Conservation (phyloP, 2,888 invertebrate species). For the Dione vanillae region DNA sequence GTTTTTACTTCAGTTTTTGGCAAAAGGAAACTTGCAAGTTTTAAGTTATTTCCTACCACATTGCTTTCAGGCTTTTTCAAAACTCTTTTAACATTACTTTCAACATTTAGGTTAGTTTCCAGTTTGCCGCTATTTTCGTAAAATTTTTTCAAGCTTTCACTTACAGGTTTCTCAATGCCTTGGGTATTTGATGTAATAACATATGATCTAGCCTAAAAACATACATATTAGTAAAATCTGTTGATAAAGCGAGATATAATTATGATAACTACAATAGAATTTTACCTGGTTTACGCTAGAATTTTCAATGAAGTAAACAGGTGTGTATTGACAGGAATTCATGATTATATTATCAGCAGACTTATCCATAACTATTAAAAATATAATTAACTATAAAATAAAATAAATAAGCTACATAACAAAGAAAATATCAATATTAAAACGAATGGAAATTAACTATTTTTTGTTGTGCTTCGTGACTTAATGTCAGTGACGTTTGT, state of each 20-base stretch:
- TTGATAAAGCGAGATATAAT: constrained; percentile 36
- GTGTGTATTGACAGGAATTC: constrained; percentile 77
- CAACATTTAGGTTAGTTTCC: constrained; percentile 63
- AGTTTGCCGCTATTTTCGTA: constrained; percentile 80
- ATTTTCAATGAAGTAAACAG: constrained; percentile 76
- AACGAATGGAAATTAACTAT: constrained; percentile 24
- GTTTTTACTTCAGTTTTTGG: constrained; percentile 64
- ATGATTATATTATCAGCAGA: constrained; percentile 69
- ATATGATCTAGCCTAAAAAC: constrained; percentile 70
- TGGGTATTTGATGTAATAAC: constrained; percentile 62
- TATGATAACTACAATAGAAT: constrained; percentile 48
- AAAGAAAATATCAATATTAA: constrained; percentile 32
- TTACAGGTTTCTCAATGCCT: constrained; percentile 63
- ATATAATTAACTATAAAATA: constrained; percentile 48
- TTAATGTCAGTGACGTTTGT: constrained; percentile 23
- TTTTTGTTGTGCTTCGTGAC: constrained; percentile 44
- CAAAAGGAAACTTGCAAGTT: constrained; percentile 72
- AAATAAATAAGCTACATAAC: constrained; percentile 41
- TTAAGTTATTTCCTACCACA: constrained; percentile 70
- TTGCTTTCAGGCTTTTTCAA: constrained; percentile 63
- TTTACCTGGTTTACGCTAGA: constrained; percentile 73
- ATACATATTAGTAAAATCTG: constrained; percentile 41
- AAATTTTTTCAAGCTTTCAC: constrained; percentile 77
- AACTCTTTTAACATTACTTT: constrained; percentile 57
- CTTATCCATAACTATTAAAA: constrained; percentile 65